phyloP scores from a whole-genome alignment of 2,113 vertebrate genomes.

The Actenoides hombroni region DNA sequence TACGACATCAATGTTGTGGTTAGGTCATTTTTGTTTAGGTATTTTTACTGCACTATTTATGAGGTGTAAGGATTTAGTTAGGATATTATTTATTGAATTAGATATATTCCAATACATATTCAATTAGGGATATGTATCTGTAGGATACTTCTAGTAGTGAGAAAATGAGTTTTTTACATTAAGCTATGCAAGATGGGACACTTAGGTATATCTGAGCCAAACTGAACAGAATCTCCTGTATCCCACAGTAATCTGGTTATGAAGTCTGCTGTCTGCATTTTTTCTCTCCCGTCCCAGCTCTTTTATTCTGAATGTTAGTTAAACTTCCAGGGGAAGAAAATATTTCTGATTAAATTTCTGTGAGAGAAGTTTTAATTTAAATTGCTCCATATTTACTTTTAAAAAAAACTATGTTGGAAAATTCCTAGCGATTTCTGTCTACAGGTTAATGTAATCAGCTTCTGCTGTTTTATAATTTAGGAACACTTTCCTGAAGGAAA shows the following conservation, averaged over 20 bases:
- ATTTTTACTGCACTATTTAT: background rate
- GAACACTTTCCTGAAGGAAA: background rate
- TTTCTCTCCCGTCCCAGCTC: background rate
- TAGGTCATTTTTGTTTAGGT: background rate
- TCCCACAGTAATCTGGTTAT: background rate
- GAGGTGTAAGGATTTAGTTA: background rate
- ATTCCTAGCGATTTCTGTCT: background rate
- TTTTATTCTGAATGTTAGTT: background rate
- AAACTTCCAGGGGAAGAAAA: background rate
- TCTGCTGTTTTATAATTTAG: background rate
- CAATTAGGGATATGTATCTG: background rate
- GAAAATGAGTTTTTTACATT: background rate
- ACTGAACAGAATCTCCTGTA: background rate
- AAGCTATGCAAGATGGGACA: background rate
- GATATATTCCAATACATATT: background rate
- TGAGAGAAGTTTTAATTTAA: background rate
- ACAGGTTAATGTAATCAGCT: background rate
- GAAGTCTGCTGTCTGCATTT: background rate
- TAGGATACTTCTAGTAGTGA: background rate
- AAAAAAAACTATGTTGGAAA: background rate
- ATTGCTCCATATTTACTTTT: background rate
- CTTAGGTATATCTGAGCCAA: background rate
- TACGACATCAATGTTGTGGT: background rate
- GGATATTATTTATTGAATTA: background rate
- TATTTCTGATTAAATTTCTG: background rate